A percentile compares a stretch with the other conserved stretches of the same genome.
Evolutionary conservation across 2,888 invertebrate genomes (phyloP).

Genomic region (Carabus problematicus): DNA sequence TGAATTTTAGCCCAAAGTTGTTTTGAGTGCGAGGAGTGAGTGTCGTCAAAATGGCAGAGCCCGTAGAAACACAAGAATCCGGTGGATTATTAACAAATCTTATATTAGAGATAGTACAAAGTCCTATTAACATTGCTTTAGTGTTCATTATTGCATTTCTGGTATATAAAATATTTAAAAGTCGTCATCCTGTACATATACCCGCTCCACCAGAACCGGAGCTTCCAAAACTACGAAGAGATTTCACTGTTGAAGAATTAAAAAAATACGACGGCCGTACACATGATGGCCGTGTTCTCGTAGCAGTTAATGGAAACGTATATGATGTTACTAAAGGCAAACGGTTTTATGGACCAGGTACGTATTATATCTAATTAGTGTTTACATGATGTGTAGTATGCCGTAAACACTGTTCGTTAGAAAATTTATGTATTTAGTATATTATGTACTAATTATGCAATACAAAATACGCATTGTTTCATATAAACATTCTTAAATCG

Average conservation of each 20-base stretch:
- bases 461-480: background rate
- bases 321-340: slow-evolving; percentile 94
- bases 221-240: slow-evolving; percentile 84
- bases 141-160: slow-evolving; percentile 73
- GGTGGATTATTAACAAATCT: slow-evolving; percentile 58
- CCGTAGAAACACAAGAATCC: slow-evolving; percentile 49
- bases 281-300: slow-evolving; percentile 84
- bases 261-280: slow-evolving; percentile 86
- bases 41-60: slow-evolving; percentile 54
- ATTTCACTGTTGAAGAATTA: slow-evolving; percentile 89
- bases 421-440: background rate
- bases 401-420: background rate
- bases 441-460: background rate
- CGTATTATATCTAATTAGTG: slow-evolving; percentile 45
- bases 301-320: slow-evolving; percentile 93
- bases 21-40: slow-evolving; percentile 27
- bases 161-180: slow-evolving; percentile 76
- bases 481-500: background rate
- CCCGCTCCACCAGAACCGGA: slow-evolving; percentile 63
- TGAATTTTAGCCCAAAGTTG: slow-evolving; percentile 35
- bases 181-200: slow-evolving; percentile 58
- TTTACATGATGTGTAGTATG: slow-evolving; percentile 13
- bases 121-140: slow-evolving; percentile 75
- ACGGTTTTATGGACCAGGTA: slow-evolving; percentile 94
- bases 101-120: slow-evolving; percentile 69